Percentiles rank a stretch among this genome's conserved stretches.
phyloP scores from a whole-genome alignment of 2,113 vertebrate genomes.

The Chaetodon auriga region DNA sequence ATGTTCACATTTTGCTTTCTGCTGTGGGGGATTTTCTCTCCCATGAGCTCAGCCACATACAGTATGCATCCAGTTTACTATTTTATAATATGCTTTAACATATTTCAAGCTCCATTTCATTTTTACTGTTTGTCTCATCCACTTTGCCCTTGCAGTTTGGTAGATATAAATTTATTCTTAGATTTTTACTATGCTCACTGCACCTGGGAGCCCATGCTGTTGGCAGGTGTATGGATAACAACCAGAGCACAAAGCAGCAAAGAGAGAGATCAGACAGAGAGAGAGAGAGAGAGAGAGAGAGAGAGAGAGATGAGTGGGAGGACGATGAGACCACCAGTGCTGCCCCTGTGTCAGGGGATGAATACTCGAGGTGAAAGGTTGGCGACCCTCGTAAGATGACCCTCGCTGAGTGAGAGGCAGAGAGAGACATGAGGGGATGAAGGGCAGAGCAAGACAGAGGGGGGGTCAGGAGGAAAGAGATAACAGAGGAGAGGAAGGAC shows the following conservation, averaged over 20 bases:
- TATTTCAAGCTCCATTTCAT: background rate
- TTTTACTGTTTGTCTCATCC: background rate
- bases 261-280: conserved; percentile 4
- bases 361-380: conserved; percentile 62
- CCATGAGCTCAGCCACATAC: background rate
- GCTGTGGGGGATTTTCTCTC: conserved; percentile 12
- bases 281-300: conserved; percentile 1
- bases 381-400: conserved; percentile 42
- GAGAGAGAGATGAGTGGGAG: conserved; percentile 36
- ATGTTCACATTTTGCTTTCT: conserved; percentile 13
- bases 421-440: conserved; percentile 17
- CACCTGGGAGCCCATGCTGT: background rate
- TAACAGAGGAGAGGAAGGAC: background rate
- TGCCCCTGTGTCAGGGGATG: conserved; percentile 29
- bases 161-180: background rate
- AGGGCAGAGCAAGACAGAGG: conserved; percentile 14
- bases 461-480: background rate
- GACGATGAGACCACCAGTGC: conserved; percentile 11
- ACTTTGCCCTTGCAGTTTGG: background rate
- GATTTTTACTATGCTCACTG: background rate
- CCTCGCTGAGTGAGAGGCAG: conserved; percentile 43
- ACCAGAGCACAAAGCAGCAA: conserved; percentile 4
- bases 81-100: background rate
- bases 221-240: conserved; percentile 48
- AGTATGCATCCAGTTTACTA: background rate